phyloP scores from a whole-genome alignment of 35 echinoderm and acorn worm genomes.

The Nesometra sesokonis region DNA sequence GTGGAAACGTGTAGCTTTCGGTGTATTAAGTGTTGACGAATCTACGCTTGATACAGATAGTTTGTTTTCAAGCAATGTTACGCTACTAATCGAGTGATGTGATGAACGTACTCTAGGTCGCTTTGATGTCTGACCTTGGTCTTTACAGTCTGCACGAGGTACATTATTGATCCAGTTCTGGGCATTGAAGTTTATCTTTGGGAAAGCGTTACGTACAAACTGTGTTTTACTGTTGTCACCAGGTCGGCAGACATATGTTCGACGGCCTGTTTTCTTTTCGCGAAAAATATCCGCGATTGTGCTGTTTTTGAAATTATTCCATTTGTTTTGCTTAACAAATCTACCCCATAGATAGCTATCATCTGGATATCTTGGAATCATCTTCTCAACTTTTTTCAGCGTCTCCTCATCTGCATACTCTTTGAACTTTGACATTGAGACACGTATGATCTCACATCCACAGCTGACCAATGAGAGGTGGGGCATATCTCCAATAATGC shows the following conservation, averaged over 20 bases:
- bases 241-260: not conserved
- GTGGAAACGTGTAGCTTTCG: not conserved
- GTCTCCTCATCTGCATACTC: conserved; percentile 74
- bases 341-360: conserved; percentile 46
- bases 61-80: not conserved
- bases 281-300: conserved; percentile 19
- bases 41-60: not conserved
- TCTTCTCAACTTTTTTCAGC: conserved; percentile 24
- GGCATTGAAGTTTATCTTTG: conserved; percentile 30
- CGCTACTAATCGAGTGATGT: not conserved
- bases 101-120: not conserved
- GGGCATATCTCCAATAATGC: conserved; percentile 47
- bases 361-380: conserved; percentile 48
- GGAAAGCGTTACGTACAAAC: conserved; percentile 20
- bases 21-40: not conserved
- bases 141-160: not conserved
- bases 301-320: conserved; percentile 85
- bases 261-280: not conserved
- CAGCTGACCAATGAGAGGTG: conserved; percentile 67
- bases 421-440: conserved; percentile 80
- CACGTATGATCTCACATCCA: conserved; percentile 79
- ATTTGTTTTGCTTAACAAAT: conserved; percentile 55
- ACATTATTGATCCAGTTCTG: conserved; percentile 23
- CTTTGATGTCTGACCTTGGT: not conserved
- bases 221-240: not conserved